phyloP scores from a whole-genome alignment of 2,113 vertebrate genomes.

The human (Homo sapiens) region DNA sequence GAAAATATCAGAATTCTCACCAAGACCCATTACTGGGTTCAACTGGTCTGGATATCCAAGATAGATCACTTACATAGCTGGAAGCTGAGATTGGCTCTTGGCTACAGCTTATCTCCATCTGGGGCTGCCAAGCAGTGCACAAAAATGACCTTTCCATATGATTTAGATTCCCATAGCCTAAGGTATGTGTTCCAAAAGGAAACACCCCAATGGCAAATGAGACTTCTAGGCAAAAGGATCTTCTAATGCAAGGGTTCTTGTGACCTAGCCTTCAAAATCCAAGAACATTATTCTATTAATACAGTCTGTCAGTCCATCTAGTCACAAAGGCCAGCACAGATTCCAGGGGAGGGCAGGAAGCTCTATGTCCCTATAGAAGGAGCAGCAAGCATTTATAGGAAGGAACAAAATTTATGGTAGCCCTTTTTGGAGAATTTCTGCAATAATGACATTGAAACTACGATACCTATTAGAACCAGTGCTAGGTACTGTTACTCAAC shows the following conservation, averaged over 20 bases:
- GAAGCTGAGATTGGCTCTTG: not conserved
- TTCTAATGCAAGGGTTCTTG: not conserved
- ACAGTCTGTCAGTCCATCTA: not conserved
- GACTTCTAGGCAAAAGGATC: not conserved
- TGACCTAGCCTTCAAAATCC: not conserved
- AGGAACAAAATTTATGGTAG: not conserved
- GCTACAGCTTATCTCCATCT: not conserved
- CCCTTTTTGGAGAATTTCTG: not conserved
- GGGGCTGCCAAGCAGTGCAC: not conserved
- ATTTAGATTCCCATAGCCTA: not conserved
- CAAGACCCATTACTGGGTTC: not conserved
- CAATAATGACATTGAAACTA: not conserved
- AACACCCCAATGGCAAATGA: not conserved
- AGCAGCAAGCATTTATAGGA: not conserved
- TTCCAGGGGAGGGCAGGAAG: not conserved
- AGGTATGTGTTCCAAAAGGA: not conserved
- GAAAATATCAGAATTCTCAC: not conserved
- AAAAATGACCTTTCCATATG: not conserved
- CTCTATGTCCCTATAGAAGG: not conserved
- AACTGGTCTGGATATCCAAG: not conserved
- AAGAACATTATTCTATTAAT: not conserved
- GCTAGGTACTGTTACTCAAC: not conserved
- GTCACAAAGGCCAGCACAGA: not conserved
- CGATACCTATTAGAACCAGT: not conserved
- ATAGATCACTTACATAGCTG: not conserved